Evolutionary conservation across 2,113 vertebrate species (phyloP).

Genomic region (Saccopteryx bilineata): DNA sequence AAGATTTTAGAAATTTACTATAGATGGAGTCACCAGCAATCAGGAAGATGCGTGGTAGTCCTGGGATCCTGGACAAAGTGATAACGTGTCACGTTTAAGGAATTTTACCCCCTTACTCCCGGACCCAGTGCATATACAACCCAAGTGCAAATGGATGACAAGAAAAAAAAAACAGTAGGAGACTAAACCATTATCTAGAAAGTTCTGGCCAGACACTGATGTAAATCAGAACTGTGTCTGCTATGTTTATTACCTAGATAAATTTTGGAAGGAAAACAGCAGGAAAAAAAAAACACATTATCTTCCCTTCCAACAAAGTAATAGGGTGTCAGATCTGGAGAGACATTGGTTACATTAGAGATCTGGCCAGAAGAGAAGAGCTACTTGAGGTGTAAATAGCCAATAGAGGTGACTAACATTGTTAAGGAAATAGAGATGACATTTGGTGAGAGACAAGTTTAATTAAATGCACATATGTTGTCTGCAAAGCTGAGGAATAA

Average conservation of each 20-base stretch:
- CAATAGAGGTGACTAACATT: neutral
- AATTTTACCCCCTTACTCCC: neutral
- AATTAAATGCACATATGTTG: neutral
- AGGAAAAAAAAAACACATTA: neutral
- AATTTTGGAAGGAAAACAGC: neutral
- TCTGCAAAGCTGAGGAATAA: neutral
- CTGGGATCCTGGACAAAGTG: neutral
- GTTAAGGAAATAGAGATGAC: neutral
- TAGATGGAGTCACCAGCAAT: neutral
- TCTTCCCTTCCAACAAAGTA: neutral
- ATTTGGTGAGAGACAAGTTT: neutral
- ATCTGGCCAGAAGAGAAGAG: neutral
- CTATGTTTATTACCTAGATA: neutral
- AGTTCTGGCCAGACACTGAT: neutral
- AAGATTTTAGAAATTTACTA: neutral
- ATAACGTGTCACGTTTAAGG: neutral
- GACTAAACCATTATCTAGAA: neutral
- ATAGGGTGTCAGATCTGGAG: neutral
- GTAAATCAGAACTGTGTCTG: neutral
- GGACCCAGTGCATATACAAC: neutral
- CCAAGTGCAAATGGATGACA: neutral
- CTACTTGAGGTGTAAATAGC: too few relatives aligned
- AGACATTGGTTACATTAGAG: neutral
- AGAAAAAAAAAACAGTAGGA: neutral
- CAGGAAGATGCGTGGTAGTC: neutral